Evolutionary conservation across 2,113 vertebrate genomes (phyloP), one percentile per base, ranked within the genome.

Genomic region (Bolborhynchus lineola): DNA sequence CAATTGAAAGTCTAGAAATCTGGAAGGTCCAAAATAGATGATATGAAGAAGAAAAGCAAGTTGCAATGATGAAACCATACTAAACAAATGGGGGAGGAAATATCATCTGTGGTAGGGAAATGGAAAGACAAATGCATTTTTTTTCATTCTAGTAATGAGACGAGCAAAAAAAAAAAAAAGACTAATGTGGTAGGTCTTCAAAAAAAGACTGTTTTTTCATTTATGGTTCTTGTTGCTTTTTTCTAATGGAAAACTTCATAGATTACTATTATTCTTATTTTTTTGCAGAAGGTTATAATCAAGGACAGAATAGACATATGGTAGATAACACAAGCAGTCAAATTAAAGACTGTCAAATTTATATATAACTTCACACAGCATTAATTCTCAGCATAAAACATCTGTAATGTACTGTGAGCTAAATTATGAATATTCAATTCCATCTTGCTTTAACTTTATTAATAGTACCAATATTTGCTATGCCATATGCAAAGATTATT

Each of bases 391-490:
- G 33, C 41, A 33, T 68, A 83, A 92, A 91, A 95, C 35, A 91
- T 88, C 82, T 95, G 63, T 60, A 91, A 81, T 14, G 4, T 47
- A 42, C 39, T 90, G 20, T 26, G 59, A 91, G 46, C 26, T 91
- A 59, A 82, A 86, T 79, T 60, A 93, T 74, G 64, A 86, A 95
- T 95, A 95, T 92, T 95, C 35, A 93, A 10, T 63, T 93, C 41
- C 41, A 71, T 50, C 83, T 88, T 94, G n/a, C 49, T 92, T 88
- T 79, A 68, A 49, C 46, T 79, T 86, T 92, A 76, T 83, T 94
- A 95, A 65, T 74, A 86, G 44, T 65, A 91, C 42, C 69, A 95
- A 75, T 95, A 96, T 96, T 97, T 95, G 88, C 79, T 90, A 50
- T 86, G 35, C 42, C 41, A 64, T 82, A 77, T 84, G 57, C 65